phyloP scores from a whole-genome alignment of 2,113 vertebrate genomes.

The Chunga burmeisteri region DNA sequence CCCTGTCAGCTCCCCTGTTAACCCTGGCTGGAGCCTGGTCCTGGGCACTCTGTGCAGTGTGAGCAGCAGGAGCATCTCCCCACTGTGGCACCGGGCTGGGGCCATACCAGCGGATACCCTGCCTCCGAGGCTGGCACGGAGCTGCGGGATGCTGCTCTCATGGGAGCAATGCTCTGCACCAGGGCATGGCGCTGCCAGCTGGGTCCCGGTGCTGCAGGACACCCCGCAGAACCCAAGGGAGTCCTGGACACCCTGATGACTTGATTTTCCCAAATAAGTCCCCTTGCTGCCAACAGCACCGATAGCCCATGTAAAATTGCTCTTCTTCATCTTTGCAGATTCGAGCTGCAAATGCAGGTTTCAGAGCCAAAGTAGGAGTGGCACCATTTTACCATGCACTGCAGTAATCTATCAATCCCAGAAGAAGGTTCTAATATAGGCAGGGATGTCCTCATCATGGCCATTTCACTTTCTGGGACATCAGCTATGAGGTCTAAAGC shows the following conservation, averaged over 20 bases:
- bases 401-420: not conserved
- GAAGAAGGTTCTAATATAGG: not conserved
- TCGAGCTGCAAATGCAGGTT: not conserved
- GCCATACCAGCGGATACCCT: not conserved
- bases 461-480: not conserved
- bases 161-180: not conserved
- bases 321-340: not conserved
- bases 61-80: not conserved
- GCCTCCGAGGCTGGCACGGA: fast-evolving
- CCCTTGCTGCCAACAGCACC: not conserved
- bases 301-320: fast-evolving
- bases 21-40: not conserved
- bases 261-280: not conserved
- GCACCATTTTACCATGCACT: not conserved
- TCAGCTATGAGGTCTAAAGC: not conserved
- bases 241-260: not conserved
- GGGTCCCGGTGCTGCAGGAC: not conserved
- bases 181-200: not conserved
- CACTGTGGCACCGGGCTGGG: not conserved
- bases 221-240: not conserved
- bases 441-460: not conserved
- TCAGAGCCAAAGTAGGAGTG: not conserved
- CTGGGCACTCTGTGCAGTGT: not conserved
- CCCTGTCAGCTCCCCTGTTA: not conserved
- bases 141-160: not conserved